These are phyloP conservation scores for Arctocebus calabarensis DNA, from an alignment of 2,797 vertebrate species.

Conservation along the genomic window DNA sequence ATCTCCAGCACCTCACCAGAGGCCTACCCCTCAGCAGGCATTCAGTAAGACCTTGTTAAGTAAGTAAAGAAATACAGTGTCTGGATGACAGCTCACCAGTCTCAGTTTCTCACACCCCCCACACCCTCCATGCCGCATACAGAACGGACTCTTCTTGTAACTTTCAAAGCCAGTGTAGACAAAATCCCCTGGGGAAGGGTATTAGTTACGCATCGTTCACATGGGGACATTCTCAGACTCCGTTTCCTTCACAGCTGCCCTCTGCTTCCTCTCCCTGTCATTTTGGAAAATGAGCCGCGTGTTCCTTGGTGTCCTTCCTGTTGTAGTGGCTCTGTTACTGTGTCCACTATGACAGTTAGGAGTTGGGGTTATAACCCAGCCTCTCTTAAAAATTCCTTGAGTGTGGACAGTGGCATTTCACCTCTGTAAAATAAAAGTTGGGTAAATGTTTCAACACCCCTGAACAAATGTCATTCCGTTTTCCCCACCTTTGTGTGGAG, in stretches of 20 bases:
- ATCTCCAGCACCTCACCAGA: background rate
- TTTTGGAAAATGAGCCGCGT: conserved; percentile 31
- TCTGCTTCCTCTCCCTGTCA: background rate
- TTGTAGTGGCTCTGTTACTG: background rate
- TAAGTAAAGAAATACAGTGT: background rate
- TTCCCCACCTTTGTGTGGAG: background rate
- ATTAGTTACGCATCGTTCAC: background rate
- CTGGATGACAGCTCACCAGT: background rate
- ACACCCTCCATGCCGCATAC: background rate
- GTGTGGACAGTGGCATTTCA: background rate
- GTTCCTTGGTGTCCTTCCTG: background rate
- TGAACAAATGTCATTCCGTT: conserved; percentile 2
- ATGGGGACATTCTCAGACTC: background rate
- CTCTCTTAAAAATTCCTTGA: conserved; percentile 16
- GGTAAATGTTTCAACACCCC: background rate
- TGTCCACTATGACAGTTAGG: background rate
- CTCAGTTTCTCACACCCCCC: background rate
- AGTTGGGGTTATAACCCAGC: conserved; percentile 20
- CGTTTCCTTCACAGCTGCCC: background rate
- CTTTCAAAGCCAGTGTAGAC: background rate
- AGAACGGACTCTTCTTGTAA: conserved; percentile 12
- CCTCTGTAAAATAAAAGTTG: background rate
- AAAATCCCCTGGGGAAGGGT: background rate
- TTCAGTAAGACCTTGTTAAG: background rate
- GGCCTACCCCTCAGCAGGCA: background rate